A percentile compares a stretch with the other conserved stretches of the same genome.
Conservation (phyloP, 53 echinoderm and acorn worm genomes). For the Hippasteria phrygiana region DNA sequence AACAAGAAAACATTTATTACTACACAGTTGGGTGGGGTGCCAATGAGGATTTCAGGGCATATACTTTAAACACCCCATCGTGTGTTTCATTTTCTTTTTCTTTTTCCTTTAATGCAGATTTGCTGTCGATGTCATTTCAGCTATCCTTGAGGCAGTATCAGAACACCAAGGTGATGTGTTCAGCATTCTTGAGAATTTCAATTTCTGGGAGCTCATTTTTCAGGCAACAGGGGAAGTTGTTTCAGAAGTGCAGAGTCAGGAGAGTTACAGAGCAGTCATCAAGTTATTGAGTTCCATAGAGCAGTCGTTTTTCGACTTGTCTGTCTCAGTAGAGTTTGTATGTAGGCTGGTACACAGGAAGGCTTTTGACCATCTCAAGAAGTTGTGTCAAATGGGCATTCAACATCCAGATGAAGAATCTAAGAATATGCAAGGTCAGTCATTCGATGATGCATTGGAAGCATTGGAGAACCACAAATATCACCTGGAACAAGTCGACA, state of each 20-base stretch:
- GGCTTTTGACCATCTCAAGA: not conserved
- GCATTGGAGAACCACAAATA: not conserved
- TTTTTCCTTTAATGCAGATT: not conserved
- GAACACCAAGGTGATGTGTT: not conserved
- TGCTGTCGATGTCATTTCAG: slow-evolving; percentile 10
- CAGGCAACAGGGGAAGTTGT: not conserved
- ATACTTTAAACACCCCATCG: too few species aligned
- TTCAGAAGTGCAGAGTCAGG: not conserved
- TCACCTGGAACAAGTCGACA: not conserved
- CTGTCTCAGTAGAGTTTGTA: slow-evolving; percentile 12
- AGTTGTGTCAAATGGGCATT: slow-evolving; percentile 17
- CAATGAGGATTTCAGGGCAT: too few species aligned
- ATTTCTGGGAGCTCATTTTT: slow-evolving; percentile 44
- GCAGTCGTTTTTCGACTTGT: slow-evolving; percentile 5
- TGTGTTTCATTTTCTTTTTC: not conserved
- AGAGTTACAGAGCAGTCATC: not conserved
- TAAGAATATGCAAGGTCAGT: not conserved
- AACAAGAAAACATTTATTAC: not conserved
- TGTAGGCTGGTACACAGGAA: not conserved
- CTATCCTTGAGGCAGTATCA: slow-evolving; percentile 1
- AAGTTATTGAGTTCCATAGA: not conserved
- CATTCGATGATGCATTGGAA: slow-evolving; percentile 21
- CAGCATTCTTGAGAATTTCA: slow-evolving; percentile 11
- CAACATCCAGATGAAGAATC: not conserved
- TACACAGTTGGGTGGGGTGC: too few species aligned